These are phyloP conservation scores for Hedychridium roseum DNA, from an alignment of 2,888 invertebrate species.

Conservation along the genomic window DNA sequence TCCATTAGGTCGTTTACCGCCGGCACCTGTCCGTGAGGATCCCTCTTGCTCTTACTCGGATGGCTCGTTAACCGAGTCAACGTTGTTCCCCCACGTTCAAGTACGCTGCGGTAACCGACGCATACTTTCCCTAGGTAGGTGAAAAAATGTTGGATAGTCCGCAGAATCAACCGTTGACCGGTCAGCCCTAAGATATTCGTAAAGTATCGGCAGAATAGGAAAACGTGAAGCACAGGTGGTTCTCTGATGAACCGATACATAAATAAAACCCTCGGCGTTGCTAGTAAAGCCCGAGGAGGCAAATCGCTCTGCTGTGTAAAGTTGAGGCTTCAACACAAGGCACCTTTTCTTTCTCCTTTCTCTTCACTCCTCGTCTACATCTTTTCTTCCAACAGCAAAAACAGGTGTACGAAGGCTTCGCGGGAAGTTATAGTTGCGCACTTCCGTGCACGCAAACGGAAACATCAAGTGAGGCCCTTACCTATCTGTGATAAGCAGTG, in stretches of 20 bases:
- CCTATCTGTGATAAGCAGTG: too few species aligned
- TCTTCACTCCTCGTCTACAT: too few species aligned
- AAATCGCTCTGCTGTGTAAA: conserved; percentile 9
- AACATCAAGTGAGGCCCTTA: too few species aligned
- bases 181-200: not conserved
- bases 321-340: not conserved
- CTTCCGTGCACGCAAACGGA: too few species aligned
- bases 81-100: not conserved
- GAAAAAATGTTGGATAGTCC: not conserved
- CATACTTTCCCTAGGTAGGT: not conserved
- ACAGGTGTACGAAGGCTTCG: too few species aligned
- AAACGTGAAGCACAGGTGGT: conserved; percentile 45
- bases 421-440: too few species aligned
- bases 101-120: not conserved
- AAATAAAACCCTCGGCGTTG: conserved; percentile 44
- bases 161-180: not conserved
- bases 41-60: conserved; percentile 7
- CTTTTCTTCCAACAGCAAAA: too few species aligned
- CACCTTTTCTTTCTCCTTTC: too few species aligned
- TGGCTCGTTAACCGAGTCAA: conserved; percentile 7
- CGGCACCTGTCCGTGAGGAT: conserved; percentile 8
- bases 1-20: conserved; percentile 21
- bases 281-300: conserved; percentile 37
- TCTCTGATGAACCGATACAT: conserved; percentile 56
- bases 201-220: too few species aligned